phyloP scores from a whole-genome alignment of 1,140 invertebrate species.

The Meloidogyne hapla region DNA sequence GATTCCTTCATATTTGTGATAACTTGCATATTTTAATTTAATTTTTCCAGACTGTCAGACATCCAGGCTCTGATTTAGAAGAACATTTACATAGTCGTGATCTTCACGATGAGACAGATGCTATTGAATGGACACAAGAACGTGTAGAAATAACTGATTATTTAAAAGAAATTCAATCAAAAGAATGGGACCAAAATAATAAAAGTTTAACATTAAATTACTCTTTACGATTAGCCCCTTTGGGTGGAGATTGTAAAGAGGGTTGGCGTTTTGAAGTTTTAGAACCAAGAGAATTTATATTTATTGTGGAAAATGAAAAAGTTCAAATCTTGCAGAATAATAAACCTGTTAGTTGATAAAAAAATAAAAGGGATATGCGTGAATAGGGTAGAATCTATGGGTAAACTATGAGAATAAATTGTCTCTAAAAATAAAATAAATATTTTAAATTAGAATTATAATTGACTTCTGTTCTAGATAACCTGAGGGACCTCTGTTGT shows the following conservation, averaged over 20 bases:
- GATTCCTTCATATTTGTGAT: not conserved
- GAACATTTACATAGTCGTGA: not conserved
- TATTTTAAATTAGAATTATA: too few relatives aligned
- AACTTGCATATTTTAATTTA: not conserved
- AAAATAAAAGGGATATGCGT: too few relatives aligned
- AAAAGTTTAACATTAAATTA: slow-evolving; percentile 20
- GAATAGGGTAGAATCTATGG: too few relatives aligned
- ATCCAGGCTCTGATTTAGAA: not conserved
- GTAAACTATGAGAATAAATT: too few relatives aligned
- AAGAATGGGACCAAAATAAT: slow-evolving; percentile 7
- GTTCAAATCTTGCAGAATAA: not conserved
- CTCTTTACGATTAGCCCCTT: not conserved
- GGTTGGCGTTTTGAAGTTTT: slow-evolving; percentile 16
- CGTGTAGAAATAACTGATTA: not conserved
- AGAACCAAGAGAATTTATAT: slow-evolving; percentile 13
- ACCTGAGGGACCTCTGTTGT: too few relatives aligned
- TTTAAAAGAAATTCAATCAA: not conserved
- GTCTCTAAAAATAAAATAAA: too few relatives aligned
- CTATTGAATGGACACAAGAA: slow-evolving; percentile 17
- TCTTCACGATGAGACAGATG: not conserved
- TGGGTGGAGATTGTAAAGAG: slow-evolving; percentile 1
- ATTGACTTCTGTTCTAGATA: too few relatives aligned
- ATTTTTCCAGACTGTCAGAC: not conserved
- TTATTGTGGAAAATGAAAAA: not conserved
- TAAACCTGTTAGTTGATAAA: not conserved